Evolutionary conservation across 30 jellyfish, hydroid and myxozoan genomes (phyloP), one percentile per base, ranked within the genome.

Genomic region (Nemopilema nomurai): DNA sequence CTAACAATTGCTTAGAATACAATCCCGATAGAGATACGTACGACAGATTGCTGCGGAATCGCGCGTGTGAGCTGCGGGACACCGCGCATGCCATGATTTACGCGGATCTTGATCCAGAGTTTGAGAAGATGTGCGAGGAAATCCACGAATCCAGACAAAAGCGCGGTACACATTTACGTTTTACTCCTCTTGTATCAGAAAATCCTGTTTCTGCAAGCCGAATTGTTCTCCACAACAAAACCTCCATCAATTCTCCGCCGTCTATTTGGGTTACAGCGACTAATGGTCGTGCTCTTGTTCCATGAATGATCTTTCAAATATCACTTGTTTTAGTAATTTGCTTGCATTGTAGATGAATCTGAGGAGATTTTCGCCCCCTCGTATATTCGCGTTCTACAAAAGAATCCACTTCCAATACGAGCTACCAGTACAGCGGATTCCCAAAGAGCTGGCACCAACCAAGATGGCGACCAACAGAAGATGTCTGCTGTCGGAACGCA

Each of bases 11-110:
- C 70, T 69, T 94, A 57, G 99, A 94, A 49, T 94, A 94, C 87
- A 94, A 94, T 64, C 99, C 99, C 51, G 99, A 94, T 88, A 76
- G 82, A 32, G 97, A 94, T 30, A 97, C 95, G 30, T 89, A 65
- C 78, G 99, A 94, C 81, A 84, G 93, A 28, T 69, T 81, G 41
- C 88, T 94, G 63, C 75, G 99, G 21, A 94, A 94, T 82, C 96
- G 99, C n/a, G 99, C 96, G 13, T 94, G 99, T 67, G 99, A 94
- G 68, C 68, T 94, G 89, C 79, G 97, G 74, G 99, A 94, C 77
- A 91, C 93, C 16, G 99, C 99, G 16, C 85, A 94, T 64, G 97
- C 96, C 17, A 79, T 94, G 83, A 92, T 94, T 17, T 71, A 84
- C 49, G 90, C 91, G 30, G 99, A 94, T 57, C 80, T 94, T 25